Percentiles rank a stretch among this genome's conserved stretches.
Conservation (phyloP, 2,888 invertebrate species). For the Apodemia zela region DNA sequence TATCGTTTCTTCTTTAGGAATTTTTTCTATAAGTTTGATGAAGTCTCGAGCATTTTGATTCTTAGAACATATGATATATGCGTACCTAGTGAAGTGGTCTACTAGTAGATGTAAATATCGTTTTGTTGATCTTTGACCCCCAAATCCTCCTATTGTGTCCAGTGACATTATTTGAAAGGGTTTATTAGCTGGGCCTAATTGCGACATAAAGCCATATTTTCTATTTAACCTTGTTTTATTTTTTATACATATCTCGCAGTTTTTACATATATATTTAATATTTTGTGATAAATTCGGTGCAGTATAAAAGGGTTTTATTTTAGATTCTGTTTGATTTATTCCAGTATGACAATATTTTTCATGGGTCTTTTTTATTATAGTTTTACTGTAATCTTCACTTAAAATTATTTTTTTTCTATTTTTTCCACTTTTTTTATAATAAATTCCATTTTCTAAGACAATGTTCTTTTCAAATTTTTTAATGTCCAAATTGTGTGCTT, state of each 20-base stretch:
- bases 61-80: constrained; percentile 33
- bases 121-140: constrained; percentile 35
- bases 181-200: neutral
- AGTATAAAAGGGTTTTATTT: neutral
- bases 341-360: constrained; percentile 29
- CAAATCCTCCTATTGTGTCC: constrained; percentile 30
- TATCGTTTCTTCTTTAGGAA: constrained; percentile 18
- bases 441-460: constrained; percentile 23
- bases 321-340: constrained; percentile 27
- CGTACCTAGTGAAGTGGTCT: constrained; percentile 33
- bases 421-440: constrained; percentile 29
- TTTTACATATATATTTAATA: neutral
- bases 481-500: constrained; percentile 27
- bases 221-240: neutral
- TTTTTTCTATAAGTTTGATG: constrained; percentile 22
- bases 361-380: constrained; percentile 28
- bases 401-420: constrained; percentile 28
- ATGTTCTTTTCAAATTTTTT: constrained; percentile 25
- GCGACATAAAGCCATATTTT: neutral
- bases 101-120: constrained; percentile 33
- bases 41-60: constrained; percentile 35
- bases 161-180: neutral
- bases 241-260: neutral
- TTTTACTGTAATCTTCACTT: constrained; percentile 28
- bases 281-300: neutral